A percentile compares a stretch with the other conserved stretches of the same genome.
Conservation (phyloP, 2,797 vertebrate species). For the Ataeniobius toweri region DNA sequence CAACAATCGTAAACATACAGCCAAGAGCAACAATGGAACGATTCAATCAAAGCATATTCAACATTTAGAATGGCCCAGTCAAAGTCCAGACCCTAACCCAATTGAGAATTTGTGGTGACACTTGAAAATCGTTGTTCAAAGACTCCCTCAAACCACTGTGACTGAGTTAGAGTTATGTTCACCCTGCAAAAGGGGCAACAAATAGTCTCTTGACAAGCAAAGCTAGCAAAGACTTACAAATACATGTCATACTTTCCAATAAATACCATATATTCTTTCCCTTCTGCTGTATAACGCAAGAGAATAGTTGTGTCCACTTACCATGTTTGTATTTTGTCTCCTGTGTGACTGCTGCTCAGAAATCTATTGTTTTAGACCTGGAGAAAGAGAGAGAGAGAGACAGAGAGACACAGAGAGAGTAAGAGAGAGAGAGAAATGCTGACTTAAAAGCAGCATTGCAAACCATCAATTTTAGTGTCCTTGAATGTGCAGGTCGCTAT, state of each 20-base stretch:
- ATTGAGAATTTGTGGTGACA: background rate
- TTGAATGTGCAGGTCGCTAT: background rate
- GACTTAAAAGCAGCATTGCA: constrained; percentile 1
- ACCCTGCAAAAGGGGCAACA: background rate
- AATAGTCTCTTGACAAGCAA: background rate
- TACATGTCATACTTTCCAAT: background rate
- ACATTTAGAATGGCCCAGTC: background rate
- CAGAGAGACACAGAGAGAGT: constrained; percentile 48
- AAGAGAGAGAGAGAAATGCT: constrained; percentile 43
- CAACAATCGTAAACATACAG: too few relatives aligned
- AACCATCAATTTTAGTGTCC: background rate
- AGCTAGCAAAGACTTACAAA: background rate
- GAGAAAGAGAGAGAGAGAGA: constrained; percentile 34
- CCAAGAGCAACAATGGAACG: background rate
- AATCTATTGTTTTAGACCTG: constrained; percentile 58
- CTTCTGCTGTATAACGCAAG: constrained; percentile 3
- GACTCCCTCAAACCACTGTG: background rate
- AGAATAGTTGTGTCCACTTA: constrained; percentile 48
- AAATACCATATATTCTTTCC: background rate
- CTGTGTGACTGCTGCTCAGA: constrained; percentile 48
- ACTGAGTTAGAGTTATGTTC: background rate
- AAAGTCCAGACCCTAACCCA: background rate
- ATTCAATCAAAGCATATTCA: background rate
- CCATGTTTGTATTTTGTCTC: constrained; percentile 68
- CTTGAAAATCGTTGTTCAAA: background rate